phyloP scores from a whole-genome alignment of 2,797 vertebrate genomes.

The Sebastes taczanowskii region DNA sequence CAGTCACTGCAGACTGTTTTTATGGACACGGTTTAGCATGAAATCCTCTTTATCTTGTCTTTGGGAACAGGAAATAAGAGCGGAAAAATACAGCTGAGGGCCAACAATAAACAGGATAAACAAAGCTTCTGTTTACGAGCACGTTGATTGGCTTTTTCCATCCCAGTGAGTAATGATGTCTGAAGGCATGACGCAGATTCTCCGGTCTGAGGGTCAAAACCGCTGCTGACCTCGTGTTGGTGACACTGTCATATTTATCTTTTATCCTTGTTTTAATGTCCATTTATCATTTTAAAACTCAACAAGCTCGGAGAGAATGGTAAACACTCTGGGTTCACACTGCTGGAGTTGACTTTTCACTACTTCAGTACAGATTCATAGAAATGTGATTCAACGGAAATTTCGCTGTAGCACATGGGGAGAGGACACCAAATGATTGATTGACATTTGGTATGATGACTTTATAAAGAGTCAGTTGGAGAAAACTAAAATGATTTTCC shows the following conservation, averaged over 20 bases:
- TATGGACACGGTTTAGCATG: constrained; percentile 10
- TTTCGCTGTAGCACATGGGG: background rate
- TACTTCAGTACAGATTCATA: too few species aligned
- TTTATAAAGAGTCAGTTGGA: background rate
- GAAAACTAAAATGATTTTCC: background rate
- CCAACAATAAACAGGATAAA: constrained; percentile 42
- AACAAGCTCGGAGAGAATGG: background rate
- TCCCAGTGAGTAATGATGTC: constrained; percentile 4
- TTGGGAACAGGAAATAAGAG: constrained; percentile 61
- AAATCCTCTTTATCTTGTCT: constrained; percentile 38
- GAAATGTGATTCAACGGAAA: background rate
- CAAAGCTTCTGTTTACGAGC: constrained; percentile 21
- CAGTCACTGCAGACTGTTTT: constrained; percentile 3
- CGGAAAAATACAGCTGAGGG: constrained; percentile 38
- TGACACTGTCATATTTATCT: constrained; percentile 21
- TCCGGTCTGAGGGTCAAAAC: constrained; percentile 2
- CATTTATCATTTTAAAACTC: constrained; percentile 11
- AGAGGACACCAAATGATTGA: background rate
- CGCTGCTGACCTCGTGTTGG: background rate
- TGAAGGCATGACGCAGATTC: constrained; percentile 49
- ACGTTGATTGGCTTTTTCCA: constrained; percentile 7
- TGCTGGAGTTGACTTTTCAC: background rate
- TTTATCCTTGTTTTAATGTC: background rate
- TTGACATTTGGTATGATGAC: background rate
- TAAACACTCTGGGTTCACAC: constrained; percentile 19